A percentile compares a stretch with the other conserved stretches of the same genome.
phyloP scores from a whole-genome alignment of 2,113 vertebrate species.

The Prunella himalayana region DNA sequence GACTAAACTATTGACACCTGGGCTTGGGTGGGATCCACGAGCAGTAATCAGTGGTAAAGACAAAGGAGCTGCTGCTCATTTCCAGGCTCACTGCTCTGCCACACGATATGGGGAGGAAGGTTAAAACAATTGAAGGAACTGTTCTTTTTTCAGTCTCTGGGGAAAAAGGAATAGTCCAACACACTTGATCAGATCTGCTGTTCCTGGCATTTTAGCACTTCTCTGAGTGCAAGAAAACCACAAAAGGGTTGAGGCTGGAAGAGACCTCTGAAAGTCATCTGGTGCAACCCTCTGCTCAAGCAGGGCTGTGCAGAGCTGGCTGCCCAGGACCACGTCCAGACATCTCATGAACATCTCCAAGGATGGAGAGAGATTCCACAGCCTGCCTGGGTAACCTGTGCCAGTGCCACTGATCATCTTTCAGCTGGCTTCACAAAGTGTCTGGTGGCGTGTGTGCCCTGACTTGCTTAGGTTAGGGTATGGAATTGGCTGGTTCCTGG shows the following conservation, averaged over 20 bases:
- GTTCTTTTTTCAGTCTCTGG: not conserved
- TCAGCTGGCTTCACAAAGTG: not conserved
- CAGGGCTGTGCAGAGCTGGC: not conserved
- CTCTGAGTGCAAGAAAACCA: not conserved
- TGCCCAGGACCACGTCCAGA: accelerated
- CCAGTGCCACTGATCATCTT: not conserved
- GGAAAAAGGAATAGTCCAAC: not conserved
- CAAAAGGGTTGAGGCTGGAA: not conserved
- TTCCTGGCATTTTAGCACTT: not conserved
- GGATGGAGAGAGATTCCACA: not conserved
- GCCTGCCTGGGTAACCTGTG: not conserved
- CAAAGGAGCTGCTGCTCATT: not conserved
- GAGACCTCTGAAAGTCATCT: not conserved
- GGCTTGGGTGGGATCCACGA: not conserved
- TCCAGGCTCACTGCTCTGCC: not conserved
- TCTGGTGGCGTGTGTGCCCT: not conserved
- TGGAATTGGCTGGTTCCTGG: not conserved
- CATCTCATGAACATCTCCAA: not conserved
- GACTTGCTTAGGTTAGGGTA: not conserved
- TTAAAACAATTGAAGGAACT: constrained; percentile 12
- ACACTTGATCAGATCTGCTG: not conserved
- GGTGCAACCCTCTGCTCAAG: not conserved
- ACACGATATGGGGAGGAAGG: not conserved
- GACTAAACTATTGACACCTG: not conserved
- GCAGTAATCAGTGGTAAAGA: not conserved